phyloP scores from a whole-genome alignment of 2,888 invertebrate genomes.

The Helleia helle region DNA sequence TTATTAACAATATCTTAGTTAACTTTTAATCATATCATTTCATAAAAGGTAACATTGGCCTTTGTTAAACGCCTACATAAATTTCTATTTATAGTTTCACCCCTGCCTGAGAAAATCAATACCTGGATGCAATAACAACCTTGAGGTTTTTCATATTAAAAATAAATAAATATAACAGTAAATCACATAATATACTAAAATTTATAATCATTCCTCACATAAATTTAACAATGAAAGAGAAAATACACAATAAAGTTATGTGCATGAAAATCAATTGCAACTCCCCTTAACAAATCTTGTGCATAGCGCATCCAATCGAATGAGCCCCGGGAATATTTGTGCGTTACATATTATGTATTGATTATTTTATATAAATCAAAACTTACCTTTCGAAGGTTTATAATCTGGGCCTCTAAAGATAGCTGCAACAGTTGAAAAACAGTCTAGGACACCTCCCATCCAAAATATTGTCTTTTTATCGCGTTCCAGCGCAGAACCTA shows the following conservation, averaged over 20 bases:
- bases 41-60: no score
- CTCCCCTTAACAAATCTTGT: constrained; percentile 31
- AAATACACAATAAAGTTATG: not conserved
- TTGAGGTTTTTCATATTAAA: no score
- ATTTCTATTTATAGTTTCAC: constrained; percentile 8
- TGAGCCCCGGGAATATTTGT: constrained; percentile 17
- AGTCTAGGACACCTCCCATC: constrained; percentile 90
- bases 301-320: constrained; percentile 20
- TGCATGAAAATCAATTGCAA: constrained; percentile 13
- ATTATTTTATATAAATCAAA: constrained; percentile 14
- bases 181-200: not conserved
- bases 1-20: no score
- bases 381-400: constrained; percentile 82
- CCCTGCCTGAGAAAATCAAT: constrained; percentile 3
- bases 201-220: not conserved
- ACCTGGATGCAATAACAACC: no score
- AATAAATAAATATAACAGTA: not conserved
- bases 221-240: not conserved
- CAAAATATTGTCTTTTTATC: constrained; percentile 76
- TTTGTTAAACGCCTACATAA: not conserved
- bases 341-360: constrained; percentile 14
- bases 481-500: constrained; percentile 22
- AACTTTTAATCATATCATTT: no score
- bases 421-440: constrained; percentile 90
- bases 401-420: constrained; percentile 85